Percentiles rank a stretch among this genome's conserved stretches.
Evolutionary conservation across 2,888 invertebrate species (phyloP).

Genomic region (Eurois occulta): DNA sequence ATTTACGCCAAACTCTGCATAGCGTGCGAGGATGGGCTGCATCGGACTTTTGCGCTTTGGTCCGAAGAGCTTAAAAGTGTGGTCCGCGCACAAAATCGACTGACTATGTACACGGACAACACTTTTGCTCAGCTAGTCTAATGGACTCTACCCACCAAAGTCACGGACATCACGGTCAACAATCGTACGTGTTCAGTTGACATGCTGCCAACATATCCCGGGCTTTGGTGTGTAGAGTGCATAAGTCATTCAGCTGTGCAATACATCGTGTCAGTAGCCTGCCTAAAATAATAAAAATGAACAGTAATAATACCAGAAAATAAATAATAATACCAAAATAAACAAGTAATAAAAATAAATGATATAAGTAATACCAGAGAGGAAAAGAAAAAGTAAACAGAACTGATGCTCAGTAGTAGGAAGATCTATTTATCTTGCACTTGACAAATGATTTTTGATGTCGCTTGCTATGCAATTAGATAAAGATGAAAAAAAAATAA

Average conservation of each 20-base stretch:
- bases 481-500: neutral
- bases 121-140: neutral
- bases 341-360: too few relatives aligned
- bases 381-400: neutral
- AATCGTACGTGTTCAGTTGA: neutral
- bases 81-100: too few relatives aligned
- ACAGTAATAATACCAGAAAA: too few relatives aligned
- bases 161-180: neutral
- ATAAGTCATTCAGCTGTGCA: neutral
- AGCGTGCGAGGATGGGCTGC: neutral
- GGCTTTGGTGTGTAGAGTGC: neutral
- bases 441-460: neutral
- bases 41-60: neutral
- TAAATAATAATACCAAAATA: neutral
- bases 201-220: neutral
- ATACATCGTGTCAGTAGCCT: neutral
- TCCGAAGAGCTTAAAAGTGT: neutral
- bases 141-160: neutral
- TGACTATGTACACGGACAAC: too few relatives aligned
- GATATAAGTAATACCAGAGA: neutral
- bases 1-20: neutral
- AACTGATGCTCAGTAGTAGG: neutral
- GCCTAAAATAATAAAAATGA: neutral
- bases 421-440: neutral
- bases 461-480: neutral